phyloP scores from a whole-genome alignment of 1,140 invertebrate genomes.

The Drosophila orena region DNA sequence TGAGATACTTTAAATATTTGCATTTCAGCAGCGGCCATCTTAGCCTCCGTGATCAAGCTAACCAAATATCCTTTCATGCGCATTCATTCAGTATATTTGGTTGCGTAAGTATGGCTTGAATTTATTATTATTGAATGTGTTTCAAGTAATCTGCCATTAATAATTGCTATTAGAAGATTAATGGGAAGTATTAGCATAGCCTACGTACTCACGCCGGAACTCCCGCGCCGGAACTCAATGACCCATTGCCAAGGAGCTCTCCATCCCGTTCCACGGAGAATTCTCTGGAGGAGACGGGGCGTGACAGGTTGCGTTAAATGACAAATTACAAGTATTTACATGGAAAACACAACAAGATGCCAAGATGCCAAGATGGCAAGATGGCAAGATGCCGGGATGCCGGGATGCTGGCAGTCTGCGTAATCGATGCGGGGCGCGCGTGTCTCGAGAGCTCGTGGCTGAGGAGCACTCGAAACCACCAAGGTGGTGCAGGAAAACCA shows the following conservation, averaged over 20 bases:
- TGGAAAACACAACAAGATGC: slow-evolving; percentile 65
- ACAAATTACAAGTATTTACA: slow-evolving; percentile 72
- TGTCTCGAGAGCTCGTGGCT: slow-evolving; percentile 34
- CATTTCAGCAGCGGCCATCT: too few species aligned
- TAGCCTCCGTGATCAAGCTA: too few species aligned
- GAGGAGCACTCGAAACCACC: slow-evolving; percentile 1
- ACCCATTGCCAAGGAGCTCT: slow-evolving; percentile 38
- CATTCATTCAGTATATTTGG: too few species aligned
- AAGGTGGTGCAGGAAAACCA: slow-evolving; percentile 34
- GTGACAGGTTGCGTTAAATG: slow-evolving; percentile 54
- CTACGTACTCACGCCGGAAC: neutral
- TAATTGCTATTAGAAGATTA: slow-evolving; percentile 14
- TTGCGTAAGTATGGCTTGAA: too few species aligned
- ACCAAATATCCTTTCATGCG: too few species aligned
- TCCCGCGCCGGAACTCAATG: slow-evolving; percentile 25
- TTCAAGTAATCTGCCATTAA: neutral
- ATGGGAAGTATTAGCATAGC: slow-evolving; percentile 1
- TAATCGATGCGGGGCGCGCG: slow-evolving; percentile 61
- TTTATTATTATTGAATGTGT: too few species aligned
- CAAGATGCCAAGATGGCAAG: slow-evolving; percentile 17
- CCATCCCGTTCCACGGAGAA: slow-evolving; percentile 24
- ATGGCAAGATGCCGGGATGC: slow-evolving; percentile 6
- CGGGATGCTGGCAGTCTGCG: slow-evolving; percentile 20
- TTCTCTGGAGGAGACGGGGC: slow-evolving; percentile 10
- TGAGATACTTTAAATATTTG: too few species aligned